phyloP scores from a whole-genome alignment of 2,113 vertebrate genomes.

The Megalops atlanticus region DNA sequence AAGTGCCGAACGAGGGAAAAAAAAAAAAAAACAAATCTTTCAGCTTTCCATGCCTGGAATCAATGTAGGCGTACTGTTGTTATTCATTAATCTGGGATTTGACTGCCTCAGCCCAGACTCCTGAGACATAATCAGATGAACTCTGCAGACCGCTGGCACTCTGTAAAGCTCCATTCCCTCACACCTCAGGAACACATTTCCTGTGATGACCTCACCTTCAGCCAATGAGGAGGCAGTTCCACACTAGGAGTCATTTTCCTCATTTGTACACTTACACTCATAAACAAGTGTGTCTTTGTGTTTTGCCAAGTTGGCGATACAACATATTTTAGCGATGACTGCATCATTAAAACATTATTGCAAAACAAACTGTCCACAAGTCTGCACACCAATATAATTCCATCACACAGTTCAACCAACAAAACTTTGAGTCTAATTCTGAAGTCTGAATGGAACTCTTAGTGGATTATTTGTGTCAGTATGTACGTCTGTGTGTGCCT shows the following conservation, averaged over 20 bases:
- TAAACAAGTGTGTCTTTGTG: slow-evolving; percentile 24
- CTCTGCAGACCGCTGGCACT: slow-evolving; percentile 40
- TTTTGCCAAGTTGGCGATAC: not conserved
- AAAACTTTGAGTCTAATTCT: not conserved
- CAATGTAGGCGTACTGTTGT: slow-evolving; percentile 31
- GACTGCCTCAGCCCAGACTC: slow-evolving; percentile 24
- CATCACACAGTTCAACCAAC: not conserved
- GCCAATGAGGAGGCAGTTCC: slow-evolving; percentile 40
- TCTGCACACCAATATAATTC: not conserved
- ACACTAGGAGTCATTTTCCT: slow-evolving; percentile 33
- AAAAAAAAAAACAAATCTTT: not conserved
- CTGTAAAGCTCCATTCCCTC: slow-evolving; percentile 40
- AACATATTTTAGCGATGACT: not conserved
- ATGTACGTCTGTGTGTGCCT: not conserved
- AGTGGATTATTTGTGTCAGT: too few relatives aligned
- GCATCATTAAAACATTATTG: not conserved
- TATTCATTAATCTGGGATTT: slow-evolving; percentile 43
- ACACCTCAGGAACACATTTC: slow-evolving; percentile 45
- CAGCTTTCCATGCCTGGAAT: slow-evolving; percentile 5
- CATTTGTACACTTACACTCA: not conserved
- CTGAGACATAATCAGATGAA: slow-evolving; percentile 43
- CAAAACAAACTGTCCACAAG: not conserved
- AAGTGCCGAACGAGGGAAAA: not conserved
- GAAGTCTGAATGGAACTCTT: too few relatives aligned
- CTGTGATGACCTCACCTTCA: slow-evolving; percentile 53